These are phyloP conservation scores for Chloropsis cyanopogon DNA, from an alignment of 2,113 vertebrate genomes.

Conservation along the genomic window DNA sequence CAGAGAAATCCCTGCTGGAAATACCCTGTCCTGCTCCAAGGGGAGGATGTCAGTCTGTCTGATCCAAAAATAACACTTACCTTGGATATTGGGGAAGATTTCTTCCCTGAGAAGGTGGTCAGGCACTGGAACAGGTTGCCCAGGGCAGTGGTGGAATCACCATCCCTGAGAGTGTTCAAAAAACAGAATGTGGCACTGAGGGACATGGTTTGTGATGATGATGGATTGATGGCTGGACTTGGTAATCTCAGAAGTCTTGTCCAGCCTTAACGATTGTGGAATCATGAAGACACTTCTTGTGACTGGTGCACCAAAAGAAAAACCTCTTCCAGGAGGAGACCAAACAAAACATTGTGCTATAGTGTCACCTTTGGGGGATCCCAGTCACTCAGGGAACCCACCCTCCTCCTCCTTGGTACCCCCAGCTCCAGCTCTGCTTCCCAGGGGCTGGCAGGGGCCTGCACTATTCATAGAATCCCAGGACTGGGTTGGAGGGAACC, in stretches of 20 bases:
- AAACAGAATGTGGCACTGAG: neutral
- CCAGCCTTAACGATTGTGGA: neutral
- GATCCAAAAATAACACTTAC: neutral
- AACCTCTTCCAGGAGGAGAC: neutral
- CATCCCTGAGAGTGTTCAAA: neutral
- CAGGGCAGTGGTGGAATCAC: neutral
- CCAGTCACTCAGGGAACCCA: neutral
- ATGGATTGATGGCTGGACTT: neutral
- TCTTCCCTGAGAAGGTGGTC: too few relatives aligned
- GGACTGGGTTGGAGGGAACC: neutral
- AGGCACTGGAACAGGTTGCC: neutral
- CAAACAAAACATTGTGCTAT: neutral
- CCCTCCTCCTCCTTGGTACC: neutral
- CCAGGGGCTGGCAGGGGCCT: neutral
- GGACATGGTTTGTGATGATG: neutral
- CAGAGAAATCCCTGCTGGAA: neutral
- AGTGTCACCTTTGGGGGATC: neutral
- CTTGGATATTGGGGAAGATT: neutral
- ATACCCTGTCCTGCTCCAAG: neutral
- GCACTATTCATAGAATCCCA: neutral
- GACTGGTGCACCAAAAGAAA: neutral
- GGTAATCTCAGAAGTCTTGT: neutral
- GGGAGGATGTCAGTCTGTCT: neutral
- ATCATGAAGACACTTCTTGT: neutral
- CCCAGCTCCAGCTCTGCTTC: neutral